phyloP scores from a whole-genome alignment of 2,888 invertebrate genomes.

The Mesopsocus fuscifrons region DNA sequence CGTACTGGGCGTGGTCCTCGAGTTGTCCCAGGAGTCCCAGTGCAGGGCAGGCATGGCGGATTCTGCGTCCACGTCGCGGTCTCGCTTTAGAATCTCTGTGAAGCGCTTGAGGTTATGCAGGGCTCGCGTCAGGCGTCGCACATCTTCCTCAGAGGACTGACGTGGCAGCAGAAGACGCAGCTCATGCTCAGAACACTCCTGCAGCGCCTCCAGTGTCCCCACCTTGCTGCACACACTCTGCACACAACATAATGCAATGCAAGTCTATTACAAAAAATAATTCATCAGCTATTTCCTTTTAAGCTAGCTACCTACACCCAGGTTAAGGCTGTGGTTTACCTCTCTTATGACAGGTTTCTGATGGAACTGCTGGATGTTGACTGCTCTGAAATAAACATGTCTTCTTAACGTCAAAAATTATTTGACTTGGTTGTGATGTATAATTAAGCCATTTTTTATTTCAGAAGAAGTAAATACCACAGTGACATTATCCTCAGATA shows the following conservation, averaged over 20 bases:
- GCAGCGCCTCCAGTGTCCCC: constrained; percentile 55
- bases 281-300: constrained; percentile 7
- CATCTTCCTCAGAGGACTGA: constrained; percentile 58
- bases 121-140: constrained; percentile 61
- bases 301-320: not conserved
- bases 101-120: constrained; percentile 71
- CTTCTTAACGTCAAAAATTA: too few relatives aligned
- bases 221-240: constrained; percentile 53
- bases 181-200: constrained; percentile 71
- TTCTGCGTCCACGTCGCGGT: constrained; percentile 31
- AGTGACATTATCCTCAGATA: too few relatives aligned
- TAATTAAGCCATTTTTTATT: not conserved
- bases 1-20: not conserved
- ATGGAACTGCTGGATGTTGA: too few relatives aligned
- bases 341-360: constrained; percentile 21
- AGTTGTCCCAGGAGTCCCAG: constrained; percentile 84
- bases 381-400: too few relatives aligned
- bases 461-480: too few relatives aligned
- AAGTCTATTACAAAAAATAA: too few relatives aligned
- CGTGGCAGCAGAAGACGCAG: constrained; percentile 48
- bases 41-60: constrained; percentile 48
- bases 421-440: not conserved
- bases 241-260: too few relatives aligned
- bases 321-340: constrained; percentile 20
- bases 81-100: constrained; percentile 44